Percentiles rank a stretch among this genome's conserved stretches.
These are phyloP conservation scores for Danionella cerebrum DNA, from an alignment of 2,113 vertebrate species.

Conservation along the genomic window DNA sequence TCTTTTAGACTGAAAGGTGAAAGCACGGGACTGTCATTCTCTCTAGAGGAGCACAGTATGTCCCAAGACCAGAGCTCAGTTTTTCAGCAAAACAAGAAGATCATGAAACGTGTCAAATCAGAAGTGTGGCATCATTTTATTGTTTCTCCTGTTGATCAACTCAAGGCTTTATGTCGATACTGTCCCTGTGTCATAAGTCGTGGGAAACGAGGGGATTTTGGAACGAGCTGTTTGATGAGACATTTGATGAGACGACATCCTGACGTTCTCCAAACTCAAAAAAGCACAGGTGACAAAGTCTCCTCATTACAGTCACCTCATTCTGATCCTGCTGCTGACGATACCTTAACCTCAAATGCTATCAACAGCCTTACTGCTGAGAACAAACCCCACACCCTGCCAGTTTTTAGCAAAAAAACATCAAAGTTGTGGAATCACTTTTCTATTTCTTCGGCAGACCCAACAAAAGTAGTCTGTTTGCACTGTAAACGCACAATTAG, in stretches of 20 bases:
- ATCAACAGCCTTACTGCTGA: slow-evolving; percentile 58
- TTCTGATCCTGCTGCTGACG: slow-evolving; percentile 64
- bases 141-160: slow-evolving; percentile 78
- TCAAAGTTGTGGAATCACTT: slow-evolving; percentile 99
- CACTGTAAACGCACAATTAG: slow-evolving; percentile 97
- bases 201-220: slow-evolving; percentile 86
- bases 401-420: slow-evolving; percentile 89
- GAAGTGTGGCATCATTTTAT: slow-evolving; percentile 95
- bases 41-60: slow-evolving; percentile 65
- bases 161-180: slow-evolving; percentile 89
- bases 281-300: slow-evolving; percentile 63
- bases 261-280: slow-evolving; percentile 78
- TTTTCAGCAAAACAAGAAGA: slow-evolving; percentile 90
- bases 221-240: slow-evolving; percentile 90
- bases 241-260: slow-evolving; percentile 86
- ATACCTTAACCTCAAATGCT: slow-evolving; percentile 66
- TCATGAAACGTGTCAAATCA: slow-evolving; percentile 87
- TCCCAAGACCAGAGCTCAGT: slow-evolving; percentile 63
- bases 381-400: slow-evolving; percentile 66
- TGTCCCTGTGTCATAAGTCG: slow-evolving; percentile 87
- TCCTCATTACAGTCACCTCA: slow-evolving; percentile 66
- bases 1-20: slow-evolving; percentile 68
- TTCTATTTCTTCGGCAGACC: slow-evolving; percentile 84
- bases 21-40: slow-evolving; percentile 58
- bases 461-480: slow-evolving; percentile 92